A percentile compares a stretch with the other conserved stretches of the same genome.
phyloP scores from a whole-genome alignment of 2,113 vertebrate genomes.

The Lycocorax pyrrhopterus region DNA sequence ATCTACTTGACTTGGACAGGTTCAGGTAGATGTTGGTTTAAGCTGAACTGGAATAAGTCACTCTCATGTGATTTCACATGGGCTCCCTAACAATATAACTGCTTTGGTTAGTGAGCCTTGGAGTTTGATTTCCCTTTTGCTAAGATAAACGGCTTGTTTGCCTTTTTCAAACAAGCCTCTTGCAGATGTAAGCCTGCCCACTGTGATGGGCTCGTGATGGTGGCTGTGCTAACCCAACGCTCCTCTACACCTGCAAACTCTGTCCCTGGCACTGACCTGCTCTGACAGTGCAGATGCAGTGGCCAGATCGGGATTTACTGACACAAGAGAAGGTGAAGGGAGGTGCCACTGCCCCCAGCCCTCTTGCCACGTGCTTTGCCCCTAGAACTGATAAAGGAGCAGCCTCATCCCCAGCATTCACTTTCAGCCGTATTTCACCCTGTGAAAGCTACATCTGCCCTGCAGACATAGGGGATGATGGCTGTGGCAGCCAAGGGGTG shows the following conservation, averaged over 20 bases:
- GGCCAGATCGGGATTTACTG: neutral
- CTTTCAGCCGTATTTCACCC: neutral
- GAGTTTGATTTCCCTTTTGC: neutral
- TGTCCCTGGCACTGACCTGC: neutral
- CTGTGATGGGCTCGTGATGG: neutral
- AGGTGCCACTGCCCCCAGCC: neutral
- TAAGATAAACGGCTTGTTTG: neutral
- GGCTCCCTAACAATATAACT: neutral
- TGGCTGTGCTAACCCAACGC: neutral
- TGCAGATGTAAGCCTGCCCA: neutral
- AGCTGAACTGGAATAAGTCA: neutral
- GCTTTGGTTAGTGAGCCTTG: neutral
- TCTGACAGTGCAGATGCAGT: fast-evolving
- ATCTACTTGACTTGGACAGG: neutral
- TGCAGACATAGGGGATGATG: neutral
- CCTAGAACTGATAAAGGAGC: neutral
- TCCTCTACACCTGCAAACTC: neutral
- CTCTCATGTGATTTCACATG: neutral
- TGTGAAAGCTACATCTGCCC: neutral
- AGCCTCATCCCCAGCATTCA: neutral
- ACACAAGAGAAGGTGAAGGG: neutral
- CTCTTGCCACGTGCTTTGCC: fast-evolving
- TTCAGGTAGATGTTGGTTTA: neutral
- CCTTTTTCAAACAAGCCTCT: neutral
- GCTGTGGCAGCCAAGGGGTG: neutral